Base-by-base conservation (phyloP, 1,140 invertebrate species). In the Lordiphosa collinella region DNA sequence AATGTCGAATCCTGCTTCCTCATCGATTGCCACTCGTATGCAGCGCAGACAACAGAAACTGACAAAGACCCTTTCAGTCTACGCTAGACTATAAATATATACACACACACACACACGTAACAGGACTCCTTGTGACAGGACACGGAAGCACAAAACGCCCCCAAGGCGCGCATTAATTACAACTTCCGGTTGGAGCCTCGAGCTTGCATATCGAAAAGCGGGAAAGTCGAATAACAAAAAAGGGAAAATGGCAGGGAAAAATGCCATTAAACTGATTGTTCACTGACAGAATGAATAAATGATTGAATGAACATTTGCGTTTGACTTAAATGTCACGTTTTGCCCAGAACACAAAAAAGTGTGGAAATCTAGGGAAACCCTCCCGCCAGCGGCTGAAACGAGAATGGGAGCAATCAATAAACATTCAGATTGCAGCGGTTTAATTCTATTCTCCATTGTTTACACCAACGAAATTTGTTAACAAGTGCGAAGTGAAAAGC, bases 151-250 rank as follows among this genome's bases (percentile, higher is more conserved):
- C 49, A 59, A 68, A 68, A 80, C 76, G 75, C 76, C 76, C 72
- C 79, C 66, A 44, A 78, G 68, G 68, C 72, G 63, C 69, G 56
- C 78, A 82, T 82, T 82, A 82, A 82, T 82, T 82, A 85, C 78
- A 69, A 84, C 78, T 78, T 84, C 78, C 67, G 78, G 72, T 69
- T 55, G 43, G 38, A 53, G 63, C 38, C 40, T 31, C 37, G 54
- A 56, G 43, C 47, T 47, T 29, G 58, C 22, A 51, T 51, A 53
- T 52, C 62, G 38, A 32, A 53, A 31, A 22, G 31, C 29, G 58
- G 29, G 18, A 55, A 57, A 46, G 63, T 59, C 55, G 52, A 54
- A 68, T 68, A 68, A 68, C 65, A 68, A 38, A 54, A 60, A 14
- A 56, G 49, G 48, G 41, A 47, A 41, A 43, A 57, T 12, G 35